Base-by-base conservation (phyloP, 2,888 invertebrate species). In the Drosophila nigricruria region DNA sequence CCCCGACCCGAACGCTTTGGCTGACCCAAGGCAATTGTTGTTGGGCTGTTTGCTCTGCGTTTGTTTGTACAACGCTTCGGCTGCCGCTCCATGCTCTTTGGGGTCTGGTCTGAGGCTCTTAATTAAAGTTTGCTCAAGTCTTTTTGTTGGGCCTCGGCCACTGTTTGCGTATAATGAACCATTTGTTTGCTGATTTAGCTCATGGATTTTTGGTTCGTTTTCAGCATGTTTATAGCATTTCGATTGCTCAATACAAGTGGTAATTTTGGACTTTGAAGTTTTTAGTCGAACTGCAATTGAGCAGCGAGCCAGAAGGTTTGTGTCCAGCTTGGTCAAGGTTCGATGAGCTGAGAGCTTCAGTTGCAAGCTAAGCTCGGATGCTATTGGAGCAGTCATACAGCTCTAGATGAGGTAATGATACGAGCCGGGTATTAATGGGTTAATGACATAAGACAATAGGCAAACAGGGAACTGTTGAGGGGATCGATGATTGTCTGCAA, bases 91-190 rank as follows among this genome's bases (percentile, higher is more conserved):
- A 6, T 20, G 18, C 23, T 52, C 61, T 49, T 47, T 14, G 20
- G 14, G 6, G 20, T 3, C 36, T 38, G 30, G 65, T 57, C 71
- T 64, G 43, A 23, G 65, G 56, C 70, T 69, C 76, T 89, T 89
- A 84, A 83, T 83, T 83, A 89, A 83, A 83, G 76, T 83, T 87
- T 89, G 59, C 76, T 68, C 65, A 83, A 89, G 87, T 81, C 81
- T 67, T 61, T 70, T 66, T 75, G 62, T 62, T 49, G 70, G 50
- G 5, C 32, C 53, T 32, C 59, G 45, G 23, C 32, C 53, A 32
- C 59, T 73, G 30, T 78, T 64, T 73, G 60, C 70, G 43, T 63
- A 64, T 68, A 56, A 62, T 68, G 79, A 60, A 63, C 56, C 62
- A 63, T 78, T 73, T 75, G 75, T 78, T 68, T 67, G 53, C 57